These are phyloP conservation scores for Cremastinae sp. DNA, from an alignment of 2,888 invertebrate genomes.

Conservation along the genomic window DNA sequence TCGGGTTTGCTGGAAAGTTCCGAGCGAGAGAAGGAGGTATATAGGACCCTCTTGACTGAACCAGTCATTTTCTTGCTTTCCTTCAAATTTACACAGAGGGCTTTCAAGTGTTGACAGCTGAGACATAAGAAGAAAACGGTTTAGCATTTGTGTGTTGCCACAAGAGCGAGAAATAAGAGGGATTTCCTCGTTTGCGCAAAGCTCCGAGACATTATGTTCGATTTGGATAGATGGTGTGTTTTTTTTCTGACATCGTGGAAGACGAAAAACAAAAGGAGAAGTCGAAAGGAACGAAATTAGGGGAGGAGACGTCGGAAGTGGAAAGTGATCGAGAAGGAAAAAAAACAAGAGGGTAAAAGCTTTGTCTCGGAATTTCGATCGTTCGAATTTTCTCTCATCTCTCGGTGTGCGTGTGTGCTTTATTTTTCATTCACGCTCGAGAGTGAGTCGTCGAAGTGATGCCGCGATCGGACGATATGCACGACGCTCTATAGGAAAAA, in stretches of 20 bases:
- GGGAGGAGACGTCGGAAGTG: not conserved
- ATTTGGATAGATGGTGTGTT: constrained; percentile 73
- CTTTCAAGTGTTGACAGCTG: constrained; percentile 29
- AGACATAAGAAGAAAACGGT: constrained; percentile 29
- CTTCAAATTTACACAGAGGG: constrained; percentile 25
- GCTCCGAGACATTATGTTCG: constrained; percentile 63
- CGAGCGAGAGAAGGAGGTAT: constrained; percentile 12
- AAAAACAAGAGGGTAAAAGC: constrained; percentile 28
- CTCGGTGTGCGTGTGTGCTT: not conserved
- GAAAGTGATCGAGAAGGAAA: constrained; percentile 35
- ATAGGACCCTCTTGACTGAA: constrained; percentile 36
- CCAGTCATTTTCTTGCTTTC: constrained; percentile 42
- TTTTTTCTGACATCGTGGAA: constrained; percentile 21
- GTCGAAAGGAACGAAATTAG: not conserved
- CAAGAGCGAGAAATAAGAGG: constrained; percentile 23
- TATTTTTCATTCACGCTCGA: not conserved
- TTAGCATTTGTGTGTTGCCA: constrained; percentile 1
- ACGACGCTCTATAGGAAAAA: not conserved
- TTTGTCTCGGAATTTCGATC: constrained; percentile 7
- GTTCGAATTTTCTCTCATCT: not conserved
- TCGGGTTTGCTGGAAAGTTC: constrained; percentile 26
- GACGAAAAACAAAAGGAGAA: not conserved
- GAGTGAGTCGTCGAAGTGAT: constrained; percentile 10
- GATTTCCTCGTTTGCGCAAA: constrained; percentile 43
- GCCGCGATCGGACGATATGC: constrained; percentile 14